Evolutionary conservation across 2,113 vertebrate species (phyloP).

Genomic region (Dasyprocta punctata): DNA sequence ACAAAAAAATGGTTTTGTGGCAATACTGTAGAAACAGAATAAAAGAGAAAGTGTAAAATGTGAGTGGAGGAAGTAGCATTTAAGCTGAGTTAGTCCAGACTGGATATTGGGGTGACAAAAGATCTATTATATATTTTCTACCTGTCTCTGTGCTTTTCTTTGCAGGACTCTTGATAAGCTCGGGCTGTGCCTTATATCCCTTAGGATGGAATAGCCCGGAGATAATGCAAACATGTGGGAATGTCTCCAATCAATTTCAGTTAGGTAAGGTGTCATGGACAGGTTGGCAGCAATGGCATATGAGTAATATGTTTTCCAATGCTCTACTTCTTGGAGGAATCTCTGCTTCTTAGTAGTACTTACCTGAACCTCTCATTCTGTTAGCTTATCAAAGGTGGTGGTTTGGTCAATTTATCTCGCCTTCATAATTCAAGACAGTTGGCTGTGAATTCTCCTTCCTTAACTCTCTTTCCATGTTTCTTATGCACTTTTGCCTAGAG

Average conservation of each 20-base stretch:
- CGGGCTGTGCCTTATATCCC: conserved; percentile 83
- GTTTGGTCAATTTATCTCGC: not conserved
- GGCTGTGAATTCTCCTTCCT: not conserved
- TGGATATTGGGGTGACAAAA: not conserved
- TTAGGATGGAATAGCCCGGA: conserved; percentile 85
- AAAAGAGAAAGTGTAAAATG: not conserved
- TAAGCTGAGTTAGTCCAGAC: not conserved
- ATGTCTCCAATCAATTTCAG: conserved; percentile 83
- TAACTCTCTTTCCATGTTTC: not conserved
- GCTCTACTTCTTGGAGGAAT: not conserved
- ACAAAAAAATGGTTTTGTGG: not conserved
- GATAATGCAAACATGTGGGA: conserved; percentile 84
- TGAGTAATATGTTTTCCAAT: conserved; percentile 12
- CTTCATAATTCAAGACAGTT: not conserved
- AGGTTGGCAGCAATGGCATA: not conserved
- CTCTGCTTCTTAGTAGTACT: not conserved
- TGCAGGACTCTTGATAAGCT: conserved; percentile 82
- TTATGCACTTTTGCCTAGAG: not conserved
- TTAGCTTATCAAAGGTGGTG: not conserved
- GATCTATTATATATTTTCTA: not conserved
- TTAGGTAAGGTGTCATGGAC: conserved; percentile 79
- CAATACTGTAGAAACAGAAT: not conserved
- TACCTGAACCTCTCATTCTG: not conserved
- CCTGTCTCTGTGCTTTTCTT: conserved; percentile 64
- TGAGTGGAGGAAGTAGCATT: conserved; percentile 3